Conservation (phyloP, 2,797 vertebrate genomes). For the Mastacembelus armatus region DNA sequence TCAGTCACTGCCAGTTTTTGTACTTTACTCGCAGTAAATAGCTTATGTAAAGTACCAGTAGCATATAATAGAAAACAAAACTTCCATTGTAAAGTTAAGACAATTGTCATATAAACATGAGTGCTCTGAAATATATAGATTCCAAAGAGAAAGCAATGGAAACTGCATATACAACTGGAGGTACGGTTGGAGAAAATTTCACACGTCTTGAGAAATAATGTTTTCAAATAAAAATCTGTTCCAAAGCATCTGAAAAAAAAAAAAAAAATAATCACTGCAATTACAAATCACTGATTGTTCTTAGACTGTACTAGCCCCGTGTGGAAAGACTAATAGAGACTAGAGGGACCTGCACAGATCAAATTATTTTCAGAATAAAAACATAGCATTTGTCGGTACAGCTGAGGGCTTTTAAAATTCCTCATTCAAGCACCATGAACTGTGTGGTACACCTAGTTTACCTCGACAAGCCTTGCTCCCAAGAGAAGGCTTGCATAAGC, state of each 20-base stretch:
- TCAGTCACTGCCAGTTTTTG: neutral
- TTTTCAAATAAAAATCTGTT: neutral
- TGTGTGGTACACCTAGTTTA: slow-evolving; percentile 41
- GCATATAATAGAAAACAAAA: neutral
- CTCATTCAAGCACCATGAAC: slow-evolving; percentile 19
- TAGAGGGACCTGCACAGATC: slow-evolving; percentile 26
- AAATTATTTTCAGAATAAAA: slow-evolving; percentile 16
- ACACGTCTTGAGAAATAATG: slow-evolving; percentile 10
- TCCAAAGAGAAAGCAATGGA: neutral
- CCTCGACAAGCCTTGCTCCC: slow-evolving; percentile 42
- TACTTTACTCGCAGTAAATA: too few relatives aligned
- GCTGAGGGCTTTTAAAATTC: neutral
- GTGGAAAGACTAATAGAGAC: slow-evolving; percentile 26
- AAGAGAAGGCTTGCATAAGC: slow-evolving; percentile 47
- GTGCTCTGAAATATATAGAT: too few relatives aligned
- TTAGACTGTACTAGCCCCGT: slow-evolving; percentile 16
- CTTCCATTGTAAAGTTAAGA: neutral
- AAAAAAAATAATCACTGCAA: slow-evolving; percentile 15
- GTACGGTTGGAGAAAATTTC: neutral
- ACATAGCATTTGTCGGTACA: neutral
- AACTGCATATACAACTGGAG: neutral
- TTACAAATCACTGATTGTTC: slow-evolving; percentile 35
- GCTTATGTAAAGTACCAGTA: too few relatives aligned
- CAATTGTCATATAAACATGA: neutral
- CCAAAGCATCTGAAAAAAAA: neutral